These are phyloP conservation scores for Lamellibrachia columna DNA, from an alignment of 2,888 invertebrate species.

Conservation along the genomic window DNA sequence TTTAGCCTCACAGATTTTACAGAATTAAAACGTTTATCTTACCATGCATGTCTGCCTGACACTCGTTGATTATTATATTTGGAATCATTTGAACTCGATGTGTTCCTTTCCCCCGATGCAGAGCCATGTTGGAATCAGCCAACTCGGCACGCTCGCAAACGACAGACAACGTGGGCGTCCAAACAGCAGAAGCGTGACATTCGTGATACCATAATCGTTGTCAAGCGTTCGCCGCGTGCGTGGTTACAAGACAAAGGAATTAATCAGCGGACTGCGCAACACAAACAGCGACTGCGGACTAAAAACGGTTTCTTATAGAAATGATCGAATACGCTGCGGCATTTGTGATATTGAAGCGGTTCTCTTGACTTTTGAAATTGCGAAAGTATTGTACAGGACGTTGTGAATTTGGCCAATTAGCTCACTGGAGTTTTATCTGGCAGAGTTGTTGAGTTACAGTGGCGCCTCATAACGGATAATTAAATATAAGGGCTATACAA, in stretches of 20 bases:
- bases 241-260: neutral
- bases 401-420: neutral
- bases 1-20: too few species aligned
- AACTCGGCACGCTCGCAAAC: neutral
- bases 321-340: neutral
- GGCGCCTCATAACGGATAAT: neutral
- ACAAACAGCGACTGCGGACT: neutral
- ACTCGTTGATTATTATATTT: neutral
- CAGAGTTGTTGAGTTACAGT: neutral
- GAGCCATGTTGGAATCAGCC: neutral
- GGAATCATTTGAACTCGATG: neutral
- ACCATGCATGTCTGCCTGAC: too few species aligned
- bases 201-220: neutral
- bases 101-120: neutral
- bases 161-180: neutral
- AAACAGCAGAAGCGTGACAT: neutral
- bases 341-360: neutral
- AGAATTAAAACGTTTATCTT: too few species aligned
- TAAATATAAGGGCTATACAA: neutral
- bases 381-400: neutral
- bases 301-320: neutral
- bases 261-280: neutral
- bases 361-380: neutral
- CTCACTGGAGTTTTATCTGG: neutral
- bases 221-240: neutral